Evolutionary conservation across 1,140 invertebrate genomes (phyloP).

Genomic region (Sogatella furcifera): DNA sequence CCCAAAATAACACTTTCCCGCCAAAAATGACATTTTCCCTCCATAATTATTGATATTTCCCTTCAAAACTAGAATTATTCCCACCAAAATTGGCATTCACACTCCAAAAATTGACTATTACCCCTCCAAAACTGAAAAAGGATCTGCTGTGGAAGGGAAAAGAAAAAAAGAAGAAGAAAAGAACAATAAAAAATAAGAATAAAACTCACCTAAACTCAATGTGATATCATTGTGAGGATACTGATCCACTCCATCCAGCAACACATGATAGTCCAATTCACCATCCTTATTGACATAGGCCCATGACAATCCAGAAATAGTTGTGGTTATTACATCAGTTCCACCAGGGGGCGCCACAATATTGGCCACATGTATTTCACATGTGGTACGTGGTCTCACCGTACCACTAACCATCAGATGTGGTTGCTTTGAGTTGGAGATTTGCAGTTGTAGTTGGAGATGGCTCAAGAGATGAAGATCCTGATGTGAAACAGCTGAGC

Average conservation of each 20-base stretch:
- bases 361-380: constrained; percentile 67
- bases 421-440: constrained; percentile 50
- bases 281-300: constrained; percentile 65
- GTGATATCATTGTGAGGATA: neutral
- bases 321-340: constrained; percentile 21
- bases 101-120: too few species aligned
- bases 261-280: constrained; percentile 58
- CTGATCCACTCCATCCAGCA: constrained; percentile 33
- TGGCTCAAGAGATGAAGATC: constrained; percentile 59
- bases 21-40: too few species aligned
- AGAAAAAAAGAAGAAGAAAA: too few species aligned
- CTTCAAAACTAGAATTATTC: too few species aligned
- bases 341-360: constrained; percentile 31
- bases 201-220: too few species aligned
- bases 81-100: too few species aligned
- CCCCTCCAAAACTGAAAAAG: too few species aligned
- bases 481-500: constrained; percentile 54
- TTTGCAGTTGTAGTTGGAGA: constrained; percentile 51
- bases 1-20: too few species aligned
- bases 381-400: constrained; percentile 57
- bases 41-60: too few species aligned
- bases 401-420: constrained; percentile 49
- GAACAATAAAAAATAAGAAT: too few species aligned
- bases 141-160: too few species aligned
- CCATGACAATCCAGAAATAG: constrained; percentile 58